phyloP scores from a whole-genome alignment of 2,113 vertebrate species.

The Campylomormyrus numenius region DNA sequence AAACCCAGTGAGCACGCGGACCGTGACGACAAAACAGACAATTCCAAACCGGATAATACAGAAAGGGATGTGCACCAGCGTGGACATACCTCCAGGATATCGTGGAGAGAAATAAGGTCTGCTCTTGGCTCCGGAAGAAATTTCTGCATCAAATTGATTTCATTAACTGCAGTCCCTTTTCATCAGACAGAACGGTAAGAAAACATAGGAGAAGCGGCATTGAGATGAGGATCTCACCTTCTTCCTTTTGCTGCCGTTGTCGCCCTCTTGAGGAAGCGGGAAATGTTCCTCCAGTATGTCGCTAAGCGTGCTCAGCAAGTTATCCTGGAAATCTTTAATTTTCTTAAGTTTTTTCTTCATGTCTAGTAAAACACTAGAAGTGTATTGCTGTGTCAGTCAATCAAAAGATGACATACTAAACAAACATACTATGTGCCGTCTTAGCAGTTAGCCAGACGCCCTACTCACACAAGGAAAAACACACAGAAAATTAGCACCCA shows the following conservation, averaged over 20 bases:
- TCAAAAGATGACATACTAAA: neutral
- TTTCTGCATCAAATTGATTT: slow-evolving; percentile 27
- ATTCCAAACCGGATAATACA: neutral
- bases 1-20: neutral
- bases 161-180: neutral
- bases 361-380: slow-evolving; percentile 50
- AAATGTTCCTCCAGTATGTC: slow-evolving; percentile 55
- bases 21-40: neutral
- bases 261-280: slow-evolving; percentile 43
- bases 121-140: slow-evolving; percentile 20
- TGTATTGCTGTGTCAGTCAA: neutral
- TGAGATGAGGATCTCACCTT: slow-evolving; percentile 41
- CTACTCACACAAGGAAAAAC: neutral
- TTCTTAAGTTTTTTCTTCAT: slow-evolving; percentile 57
- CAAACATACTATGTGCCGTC: too few species aligned
- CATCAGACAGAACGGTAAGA: neutral
- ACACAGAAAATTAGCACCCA: neutral
- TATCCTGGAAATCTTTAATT: slow-evolving; percentile 54
- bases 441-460: neutral
- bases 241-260: slow-evolving; percentile 45
- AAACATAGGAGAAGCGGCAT: neutral
- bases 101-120: slow-evolving; percentile 54
- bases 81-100: slow-evolving; percentile 60
- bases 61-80: neutral
- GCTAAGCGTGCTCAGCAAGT: slow-evolving; percentile 54